A percentile compares a stretch with the other conserved stretches of the same genome.
Evolutionary conservation across 2,888 invertebrate species (phyloP).

Genomic region (Erebia ligea): DNA sequence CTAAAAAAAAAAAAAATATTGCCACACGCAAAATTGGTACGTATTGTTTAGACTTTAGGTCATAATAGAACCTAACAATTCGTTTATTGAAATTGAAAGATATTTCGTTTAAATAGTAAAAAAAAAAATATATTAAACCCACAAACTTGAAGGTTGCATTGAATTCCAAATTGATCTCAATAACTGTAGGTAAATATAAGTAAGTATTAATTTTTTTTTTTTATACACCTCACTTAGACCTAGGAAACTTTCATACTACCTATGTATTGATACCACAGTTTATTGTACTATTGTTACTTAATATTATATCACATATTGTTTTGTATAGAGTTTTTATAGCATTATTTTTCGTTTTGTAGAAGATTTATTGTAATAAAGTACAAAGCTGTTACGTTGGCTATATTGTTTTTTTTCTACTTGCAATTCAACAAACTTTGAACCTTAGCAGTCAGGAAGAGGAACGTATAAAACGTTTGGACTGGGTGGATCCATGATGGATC

Average conservation of each 20-base stretch:
- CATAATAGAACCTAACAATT: too few species aligned
- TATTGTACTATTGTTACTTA: conserved; percentile 25
- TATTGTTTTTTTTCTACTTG: conserved; percentile 14
- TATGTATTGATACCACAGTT: neutral
- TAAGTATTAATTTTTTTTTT: neutral
- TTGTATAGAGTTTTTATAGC: conserved; percentile 51
- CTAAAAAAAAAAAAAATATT: too few species aligned
- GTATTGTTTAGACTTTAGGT: too few species aligned
- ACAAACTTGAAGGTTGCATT: neutral
- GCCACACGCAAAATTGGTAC: too few species aligned
- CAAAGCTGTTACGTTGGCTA: conserved; percentile 54
- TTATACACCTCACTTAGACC: neutral
- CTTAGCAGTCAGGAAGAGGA: too few species aligned
- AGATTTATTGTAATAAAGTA: conserved; percentile 57
- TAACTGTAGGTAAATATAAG: neutral
- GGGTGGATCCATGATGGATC: too few species aligned
- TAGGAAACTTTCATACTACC: neutral
- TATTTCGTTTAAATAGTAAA: too few species aligned
- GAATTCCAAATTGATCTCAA: neutral
- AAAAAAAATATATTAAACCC: neutral
- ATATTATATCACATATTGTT: conserved; percentile 39
- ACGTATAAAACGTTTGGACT: too few species aligned
- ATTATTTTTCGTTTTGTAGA: conserved; percentile 63
- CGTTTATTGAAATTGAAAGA: too few species aligned
- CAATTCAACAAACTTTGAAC: too few species aligned